Evolutionary conservation across 2,888 invertebrate species (phyloP).

Genomic region (Scaptomyza tumidula): DNA sequence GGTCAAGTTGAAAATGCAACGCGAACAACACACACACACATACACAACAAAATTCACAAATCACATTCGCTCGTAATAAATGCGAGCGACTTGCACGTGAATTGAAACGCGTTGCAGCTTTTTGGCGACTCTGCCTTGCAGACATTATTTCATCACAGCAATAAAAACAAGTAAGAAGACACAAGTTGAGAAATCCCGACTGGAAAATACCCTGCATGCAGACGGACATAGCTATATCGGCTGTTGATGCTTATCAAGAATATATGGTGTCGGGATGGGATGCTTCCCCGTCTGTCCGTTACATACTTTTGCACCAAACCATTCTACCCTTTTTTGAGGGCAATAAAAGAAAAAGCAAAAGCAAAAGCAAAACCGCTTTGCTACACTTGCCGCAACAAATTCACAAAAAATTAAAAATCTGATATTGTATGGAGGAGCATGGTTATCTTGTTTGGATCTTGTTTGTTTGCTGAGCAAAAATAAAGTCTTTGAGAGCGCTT

Average conservation of each 20-base stretch:
- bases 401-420: background rate
- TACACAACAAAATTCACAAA: constrained; percentile 39
- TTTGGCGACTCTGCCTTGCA: constrained; percentile 18
- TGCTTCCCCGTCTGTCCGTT: too few relatives aligned
- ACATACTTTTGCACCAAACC: too few relatives aligned
- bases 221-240: too few relatives aligned
- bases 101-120: constrained; percentile 48
- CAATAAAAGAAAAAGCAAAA: background rate
- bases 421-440: constrained; percentile 3
- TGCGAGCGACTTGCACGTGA: constrained; percentile 58
- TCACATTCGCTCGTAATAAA: constrained; percentile 30
- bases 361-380: constrained; percentile 34
- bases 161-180: too few relatives aligned
- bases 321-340: too few relatives aligned
- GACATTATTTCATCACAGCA: constrained; percentile 43
- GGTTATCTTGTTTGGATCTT: constrained; percentile 11
- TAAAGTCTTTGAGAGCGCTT: constrained; percentile 35
- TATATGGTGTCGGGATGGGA: too few relatives aligned
- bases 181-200: too few relatives aligned
- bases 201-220: background rate
- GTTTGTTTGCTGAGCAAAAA: constrained; percentile 23
- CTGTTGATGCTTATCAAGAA: too few relatives aligned
- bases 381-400: constrained; percentile 56
- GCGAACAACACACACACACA: constrained; percentile 29
- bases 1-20: constrained; percentile 80